Evolutionary conservation across 1,140 invertebrate genomes (phyloP), one percentile per base, ranked within the genome.

Genomic region (Paraescarpia echinospica): DNA sequence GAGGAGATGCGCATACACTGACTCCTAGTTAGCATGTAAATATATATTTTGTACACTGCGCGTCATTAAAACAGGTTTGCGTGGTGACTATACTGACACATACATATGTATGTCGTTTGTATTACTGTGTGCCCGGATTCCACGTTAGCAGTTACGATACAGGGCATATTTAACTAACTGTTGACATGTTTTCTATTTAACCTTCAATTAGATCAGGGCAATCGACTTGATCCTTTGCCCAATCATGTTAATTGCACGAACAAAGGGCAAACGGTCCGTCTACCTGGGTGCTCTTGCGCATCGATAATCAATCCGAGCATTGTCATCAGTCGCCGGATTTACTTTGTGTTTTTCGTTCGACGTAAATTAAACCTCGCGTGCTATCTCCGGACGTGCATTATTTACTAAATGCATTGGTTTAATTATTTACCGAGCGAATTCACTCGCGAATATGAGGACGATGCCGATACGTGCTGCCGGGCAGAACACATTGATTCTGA

Each of bases 351-450:
- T n/a, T 27, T 77, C 59, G 59, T 31, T 18, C 59, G 59, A 27
- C 59, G 59, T 77, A 77, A 77, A 77, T 77, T 77, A 77, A 77
- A 77, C 59, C 59, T 77, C 59, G 59, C 59, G 59, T 77, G 59
- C 59, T 4, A 77, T 31, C 59, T 14, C 2, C 9, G 59, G 59
- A 18, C 59, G 2, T 77, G 59, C 59, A 77, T 77, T 77, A 77
- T 77, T 77, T 77, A 77, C 59, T 77, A 77, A 77, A 77, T 27
- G 59, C 59, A 77, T 77, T 31, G 4, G 59, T 77, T 77, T 77
- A 77, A 77, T 77, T 77, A 77, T 77, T 77, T 77, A 77, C 59
- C 22, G 59, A 77, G 22, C 22, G 59, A 77, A 77, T 77, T 77
- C 59, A 77, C 59, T 77, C 59, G 59, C 59, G 59, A 77, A 2